A percentile compares a stretch with the other conserved stretches of the same genome.
These are phyloP conservation scores for Pollimyrus isidori DNA, from an alignment of 2,113 vertebrate genomes.

Conservation along the genomic window DNA sequence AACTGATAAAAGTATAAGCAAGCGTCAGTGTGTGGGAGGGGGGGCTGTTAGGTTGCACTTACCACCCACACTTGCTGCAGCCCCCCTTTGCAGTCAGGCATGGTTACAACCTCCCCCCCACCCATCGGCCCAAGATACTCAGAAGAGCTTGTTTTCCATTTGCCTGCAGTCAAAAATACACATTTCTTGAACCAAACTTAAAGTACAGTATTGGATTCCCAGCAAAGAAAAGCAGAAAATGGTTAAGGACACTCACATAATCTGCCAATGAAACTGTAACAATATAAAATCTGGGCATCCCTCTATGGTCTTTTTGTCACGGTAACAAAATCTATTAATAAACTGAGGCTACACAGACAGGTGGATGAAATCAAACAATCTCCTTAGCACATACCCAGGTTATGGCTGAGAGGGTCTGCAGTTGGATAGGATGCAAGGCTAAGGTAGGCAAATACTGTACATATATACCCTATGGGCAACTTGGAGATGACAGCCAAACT, in stretches of 20 bases:
- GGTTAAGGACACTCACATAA: neutral
- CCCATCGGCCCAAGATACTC: neutral
- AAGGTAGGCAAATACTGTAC: neutral
- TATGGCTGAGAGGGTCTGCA: neutral
- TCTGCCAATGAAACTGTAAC: neutral
- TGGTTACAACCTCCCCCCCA: neutral
- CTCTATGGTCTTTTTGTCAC: neutral
- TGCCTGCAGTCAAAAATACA: neutral
- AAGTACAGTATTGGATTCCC: neutral
- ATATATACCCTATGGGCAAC: neutral
- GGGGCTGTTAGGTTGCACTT: slow-evolving; percentile 16
- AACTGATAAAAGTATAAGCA: slow-evolving; percentile 6
- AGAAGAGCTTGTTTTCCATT: neutral
- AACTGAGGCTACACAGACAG: neutral
- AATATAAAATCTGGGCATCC: neutral
- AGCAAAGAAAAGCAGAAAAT: neutral
- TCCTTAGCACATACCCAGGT: neutral
- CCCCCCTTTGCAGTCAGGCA: neutral
- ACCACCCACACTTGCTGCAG: slow-evolving; percentile 1
- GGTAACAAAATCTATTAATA: neutral
- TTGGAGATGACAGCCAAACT: neutral
- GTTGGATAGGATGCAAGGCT: neutral
- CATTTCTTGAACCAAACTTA: neutral
- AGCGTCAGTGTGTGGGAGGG: slow-evolving; percentile 17
- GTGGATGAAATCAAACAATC: neutral